A percentile compares a stretch with the other conserved stretches of the same genome.
Evolutionary conservation across 2,888 invertebrate species (phyloP).

Genomic region (Acleris emargana): DNA sequence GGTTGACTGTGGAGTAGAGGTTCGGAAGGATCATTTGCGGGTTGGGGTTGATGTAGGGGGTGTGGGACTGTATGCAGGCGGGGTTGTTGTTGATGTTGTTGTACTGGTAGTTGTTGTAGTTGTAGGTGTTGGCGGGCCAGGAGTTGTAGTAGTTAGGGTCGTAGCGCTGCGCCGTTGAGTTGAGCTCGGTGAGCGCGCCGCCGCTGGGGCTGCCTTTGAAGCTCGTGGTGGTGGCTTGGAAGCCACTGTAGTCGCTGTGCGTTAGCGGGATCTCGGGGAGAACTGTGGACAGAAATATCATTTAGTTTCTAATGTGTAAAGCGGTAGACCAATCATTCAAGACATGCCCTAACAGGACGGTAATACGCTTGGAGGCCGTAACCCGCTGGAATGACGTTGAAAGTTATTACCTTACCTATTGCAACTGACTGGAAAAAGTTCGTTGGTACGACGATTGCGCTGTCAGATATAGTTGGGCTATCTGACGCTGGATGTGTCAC

Average conservation of each 20-base stretch:
- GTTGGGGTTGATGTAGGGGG: slow-evolving; percentile 84
- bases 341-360: no score
- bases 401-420: no score
- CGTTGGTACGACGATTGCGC: no score
- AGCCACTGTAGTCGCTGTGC: slow-evolving; percentile 71
- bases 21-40: slow-evolving; percentile 91
- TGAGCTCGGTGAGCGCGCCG: slow-evolving; percentile 75
- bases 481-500: no score
- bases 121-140: slow-evolving; percentile 86
- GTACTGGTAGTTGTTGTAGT: slow-evolving; percentile 88
- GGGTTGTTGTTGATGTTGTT: slow-evolving; percentile 84
- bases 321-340: background rate
- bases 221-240: slow-evolving; percentile 63
- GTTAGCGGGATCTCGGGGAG: slow-evolving; percentile 83
- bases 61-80: slow-evolving; percentile 79
- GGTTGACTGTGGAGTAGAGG: slow-evolving; percentile 92
- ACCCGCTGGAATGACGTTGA: no score
- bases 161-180: slow-evolving; percentile 71
- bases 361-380: no score
- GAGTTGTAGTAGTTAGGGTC: slow-evolving; percentile 84
- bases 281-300: slow-evolving; percentile 61
- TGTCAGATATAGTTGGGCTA: no score
- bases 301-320: background rate
- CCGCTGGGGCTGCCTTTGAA: slow-evolving; percentile 73
- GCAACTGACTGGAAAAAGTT: no score